Conservation (phyloP, 2,888 invertebrate species). For the Leptogaster cylindrica region DNA sequence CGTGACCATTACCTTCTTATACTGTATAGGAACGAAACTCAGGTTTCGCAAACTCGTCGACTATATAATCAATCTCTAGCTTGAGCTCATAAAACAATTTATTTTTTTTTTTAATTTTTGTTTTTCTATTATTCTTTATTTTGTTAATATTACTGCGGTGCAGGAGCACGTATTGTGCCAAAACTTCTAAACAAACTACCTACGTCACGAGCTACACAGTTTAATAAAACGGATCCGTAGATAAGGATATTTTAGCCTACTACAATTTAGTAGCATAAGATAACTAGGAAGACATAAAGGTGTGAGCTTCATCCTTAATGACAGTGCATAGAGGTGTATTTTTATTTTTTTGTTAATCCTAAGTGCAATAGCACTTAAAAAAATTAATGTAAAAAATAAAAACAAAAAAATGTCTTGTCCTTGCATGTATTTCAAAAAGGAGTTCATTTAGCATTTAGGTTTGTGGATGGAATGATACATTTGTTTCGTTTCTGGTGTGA, state of each 20-base stretch:
- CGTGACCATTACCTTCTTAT: not conserved
- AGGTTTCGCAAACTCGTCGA: not conserved
- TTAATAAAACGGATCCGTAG: conserved; percentile 14
- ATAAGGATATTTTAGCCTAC: conserved; percentile 16
- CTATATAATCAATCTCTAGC: conserved; percentile 6
- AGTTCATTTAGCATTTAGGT: conserved; percentile 37
- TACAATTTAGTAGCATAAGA: conserved; percentile 35
- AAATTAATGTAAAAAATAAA: conserved; percentile 19
- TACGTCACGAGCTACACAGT: conserved; percentile 28
- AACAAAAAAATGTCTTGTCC: conserved; percentile 24
- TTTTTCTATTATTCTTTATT: not conserved
- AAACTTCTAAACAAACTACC: conserved; percentile 3
- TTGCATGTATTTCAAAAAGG: conserved; percentile 33
- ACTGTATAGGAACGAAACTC: conserved; percentile 31
- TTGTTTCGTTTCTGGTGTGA: conserved; percentile 37
- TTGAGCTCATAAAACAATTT: conserved; percentile 1
- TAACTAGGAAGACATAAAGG: conserved; percentile 44
- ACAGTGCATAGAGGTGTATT: conserved; percentile 28
- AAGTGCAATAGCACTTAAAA: conserved; percentile 32
- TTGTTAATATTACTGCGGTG: too few relatives aligned
- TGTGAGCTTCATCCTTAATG: conserved; percentile 38
- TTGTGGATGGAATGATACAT: conserved; percentile 46
- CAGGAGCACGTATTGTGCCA: too few relatives aligned
- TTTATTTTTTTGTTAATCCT: not conserved
- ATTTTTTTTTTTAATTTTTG: conserved; percentile 2